Conservation (phyloP, 2,888 invertebrate genomes). For the Abrostola triplasia region DNA sequence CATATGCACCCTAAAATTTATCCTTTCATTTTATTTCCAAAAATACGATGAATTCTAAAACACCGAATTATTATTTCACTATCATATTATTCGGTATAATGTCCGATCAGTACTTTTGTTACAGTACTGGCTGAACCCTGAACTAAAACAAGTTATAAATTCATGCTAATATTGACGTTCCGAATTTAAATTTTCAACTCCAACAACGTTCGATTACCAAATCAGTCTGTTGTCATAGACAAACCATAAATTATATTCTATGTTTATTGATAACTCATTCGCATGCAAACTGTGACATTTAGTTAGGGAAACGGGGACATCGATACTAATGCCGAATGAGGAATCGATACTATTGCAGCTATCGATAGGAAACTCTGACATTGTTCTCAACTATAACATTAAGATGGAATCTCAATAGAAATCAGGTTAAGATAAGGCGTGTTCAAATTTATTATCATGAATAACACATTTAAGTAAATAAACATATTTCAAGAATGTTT, state of each 20-base stretch:
- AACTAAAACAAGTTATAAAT: conserved; percentile 1
- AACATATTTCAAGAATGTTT: conserved; percentile 24
- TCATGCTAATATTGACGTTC: conserved; percentile 4
- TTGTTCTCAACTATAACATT: conserved; percentile 40
- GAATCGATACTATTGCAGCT: conserved; percentile 51
- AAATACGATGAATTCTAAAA: neutral
- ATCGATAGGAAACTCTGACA: conserved; percentile 42
- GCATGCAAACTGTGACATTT: conserved; percentile 54
- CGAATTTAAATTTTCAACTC: conserved; percentile 6
- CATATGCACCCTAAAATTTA: neutral
- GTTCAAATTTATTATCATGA: conserved; percentile 1
- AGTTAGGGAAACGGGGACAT: conserved; percentile 47
- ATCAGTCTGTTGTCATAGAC: conserved; percentile 22
- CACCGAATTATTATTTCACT: neutral
- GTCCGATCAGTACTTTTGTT: neutral
- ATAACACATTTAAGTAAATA: conserved; percentile 10
- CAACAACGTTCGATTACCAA: conserved; percentile 19
- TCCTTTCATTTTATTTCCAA: neutral
- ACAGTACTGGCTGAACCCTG: neutral
- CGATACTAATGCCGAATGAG: conserved; percentile 40
- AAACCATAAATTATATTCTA: conserved; percentile 36
- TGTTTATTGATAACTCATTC: conserved; percentile 49
- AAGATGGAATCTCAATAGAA: conserved; percentile 26
- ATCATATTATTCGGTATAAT: neutral
- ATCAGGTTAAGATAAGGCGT: neutral